phyloP scores from a whole-genome alignment of 1,140 invertebrate species.

The Lucilia cuprina region DNA sequence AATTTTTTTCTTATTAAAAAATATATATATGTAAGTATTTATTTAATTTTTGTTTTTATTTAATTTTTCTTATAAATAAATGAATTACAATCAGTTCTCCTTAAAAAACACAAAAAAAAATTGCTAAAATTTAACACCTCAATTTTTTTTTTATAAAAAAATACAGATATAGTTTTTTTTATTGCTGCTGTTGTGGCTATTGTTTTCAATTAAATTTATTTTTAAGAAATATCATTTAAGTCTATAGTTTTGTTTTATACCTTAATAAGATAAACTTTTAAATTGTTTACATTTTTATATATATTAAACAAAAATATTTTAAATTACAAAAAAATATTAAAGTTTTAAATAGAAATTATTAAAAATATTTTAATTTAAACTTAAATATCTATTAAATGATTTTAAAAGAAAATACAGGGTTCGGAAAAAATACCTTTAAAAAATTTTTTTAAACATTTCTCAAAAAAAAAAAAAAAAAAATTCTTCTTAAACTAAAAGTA shows the following conservation, averaged over 20 bases:
- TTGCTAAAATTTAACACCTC: background rate
- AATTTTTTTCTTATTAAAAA: background rate
- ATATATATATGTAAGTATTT: background rate
- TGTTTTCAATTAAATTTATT: background rate
- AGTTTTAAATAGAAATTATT: background rate
- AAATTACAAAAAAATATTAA: background rate
- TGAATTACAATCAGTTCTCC: conserved; percentile 29
- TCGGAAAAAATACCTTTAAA: background rate
- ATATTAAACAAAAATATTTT: background rate
- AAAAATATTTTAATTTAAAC: background rate
- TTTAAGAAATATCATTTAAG: background rate
- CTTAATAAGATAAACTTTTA: background rate
- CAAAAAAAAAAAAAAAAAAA: background rate
- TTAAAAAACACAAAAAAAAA: conserved; percentile 15
- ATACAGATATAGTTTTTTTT: background rate
- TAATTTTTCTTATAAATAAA: background rate
- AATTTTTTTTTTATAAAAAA: background rate
- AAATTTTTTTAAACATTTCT: background rate
- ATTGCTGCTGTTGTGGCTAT: background rate
- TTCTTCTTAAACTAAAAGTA: background rate
- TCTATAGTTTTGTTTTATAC: background rate
- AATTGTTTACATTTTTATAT: background rate
- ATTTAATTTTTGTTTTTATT: background rate
- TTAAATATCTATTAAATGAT: background rate
- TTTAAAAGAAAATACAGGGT: conserved; percentile 3